Evolutionary conservation across 1,140 invertebrate species (phyloP), one percentile per base, ranked within the genome.

Genomic region (Monomorium pharaonis): DNA sequence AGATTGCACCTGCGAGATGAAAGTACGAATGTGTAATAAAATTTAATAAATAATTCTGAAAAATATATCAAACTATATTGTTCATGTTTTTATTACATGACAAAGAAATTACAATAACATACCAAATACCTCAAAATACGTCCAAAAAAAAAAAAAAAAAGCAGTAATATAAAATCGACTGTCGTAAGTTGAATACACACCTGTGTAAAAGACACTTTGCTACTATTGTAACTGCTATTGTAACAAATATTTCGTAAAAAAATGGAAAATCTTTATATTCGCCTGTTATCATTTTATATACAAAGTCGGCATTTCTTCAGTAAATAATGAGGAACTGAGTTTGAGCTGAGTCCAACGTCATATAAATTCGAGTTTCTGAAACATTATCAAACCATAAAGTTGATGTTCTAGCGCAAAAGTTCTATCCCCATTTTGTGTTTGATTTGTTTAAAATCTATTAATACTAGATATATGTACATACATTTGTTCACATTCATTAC

Each of bases 91-190:
- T 88, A 87, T 88, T 86, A 44, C 12, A 10, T 85, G 75, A 84
- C 84, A 86, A 90, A 88, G 63, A 81, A 86, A 86, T 84, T 90
- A 90, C 75, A 91, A 86, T 83, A 86, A 90, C 75, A 33, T 88
- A 89, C 84, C 72, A 86, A 81, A 72, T 84, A 86, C 76, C 78
- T 37, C 70, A n/a, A n/a, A n/a, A n/a, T n/a, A n/a, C n/a, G 69
- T 60, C 42, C n/a, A n/a, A n/a, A n/a, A n/a, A 69, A 83, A 83
- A 54, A 27, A 62, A 24, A 88, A 88, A 51, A 51, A 69, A 86
- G 14, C 80, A 86, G 14, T 75, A 86, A 65, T 88, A 91, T 65
- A 89, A 88, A 91, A 88, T 88, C 56, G 60, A 78, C 49, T n/a
- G 49, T 83, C 30, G 14, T 47, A 88, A 18, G 12, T 33, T 72